phyloP scores from a whole-genome alignment of 2,888 invertebrate species.

The Sicus ferrugineus region DNA sequence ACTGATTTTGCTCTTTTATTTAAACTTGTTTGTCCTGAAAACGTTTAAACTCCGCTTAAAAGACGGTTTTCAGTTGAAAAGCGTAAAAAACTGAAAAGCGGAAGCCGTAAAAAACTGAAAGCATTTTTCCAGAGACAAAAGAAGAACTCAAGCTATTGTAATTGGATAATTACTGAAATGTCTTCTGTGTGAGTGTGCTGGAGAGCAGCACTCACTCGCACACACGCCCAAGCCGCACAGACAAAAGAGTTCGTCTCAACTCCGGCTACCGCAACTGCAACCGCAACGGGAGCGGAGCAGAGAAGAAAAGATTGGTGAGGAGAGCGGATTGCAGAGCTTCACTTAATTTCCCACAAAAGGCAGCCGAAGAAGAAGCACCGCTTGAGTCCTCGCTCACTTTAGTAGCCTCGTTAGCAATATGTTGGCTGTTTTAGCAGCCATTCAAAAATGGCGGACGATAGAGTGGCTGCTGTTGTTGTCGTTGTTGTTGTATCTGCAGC shows the following conservation, averaged over 20 bases:
- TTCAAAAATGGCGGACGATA: conserved; percentile 36
- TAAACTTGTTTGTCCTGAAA: neutral
- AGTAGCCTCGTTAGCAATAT: conserved; percentile 42
- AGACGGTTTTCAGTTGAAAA: neutral
- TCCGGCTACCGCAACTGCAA: neutral
- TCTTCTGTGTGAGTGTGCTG: too few relatives aligned
- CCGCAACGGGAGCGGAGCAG: neutral
- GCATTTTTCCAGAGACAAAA: neutral
- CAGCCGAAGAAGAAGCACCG: neutral
- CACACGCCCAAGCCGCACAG: neutral
- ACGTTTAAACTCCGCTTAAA: conserved; percentile 4
- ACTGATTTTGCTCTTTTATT: neutral
- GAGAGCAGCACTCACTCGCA: conserved; percentile 3
- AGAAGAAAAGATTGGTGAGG: neutral
- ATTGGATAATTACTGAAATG: conserved; percentile 42
- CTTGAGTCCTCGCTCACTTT: conserved; percentile 32
- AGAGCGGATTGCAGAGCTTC: neutral
- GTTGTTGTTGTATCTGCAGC: conserved; percentile 13
- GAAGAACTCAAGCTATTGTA: conserved; percentile 34
- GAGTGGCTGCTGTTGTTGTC: conserved; percentile 10
- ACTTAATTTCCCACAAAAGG: too few relatives aligned
- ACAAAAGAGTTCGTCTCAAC: neutral
- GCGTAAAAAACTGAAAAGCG: neutral
- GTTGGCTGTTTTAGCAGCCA: conserved; percentile 41
- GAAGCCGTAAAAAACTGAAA: conserved; percentile 2